Evolutionary conservation across 1,140 invertebrate genomes (phyloP).

Genomic region (Drosophila leontia): DNA sequence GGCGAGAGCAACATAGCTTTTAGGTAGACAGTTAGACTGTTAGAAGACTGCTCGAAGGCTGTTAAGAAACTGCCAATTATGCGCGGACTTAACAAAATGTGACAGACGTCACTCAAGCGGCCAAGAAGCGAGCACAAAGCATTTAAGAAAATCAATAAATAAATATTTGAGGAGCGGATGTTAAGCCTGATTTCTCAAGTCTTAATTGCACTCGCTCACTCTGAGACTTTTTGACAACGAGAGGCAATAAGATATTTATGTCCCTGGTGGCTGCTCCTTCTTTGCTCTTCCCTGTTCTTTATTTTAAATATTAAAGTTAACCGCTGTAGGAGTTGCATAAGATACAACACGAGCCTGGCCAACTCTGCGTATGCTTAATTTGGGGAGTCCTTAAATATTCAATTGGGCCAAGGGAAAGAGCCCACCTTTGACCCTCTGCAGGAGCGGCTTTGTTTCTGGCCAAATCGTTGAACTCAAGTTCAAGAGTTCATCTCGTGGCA

Average conservation of each 20-base stretch:
- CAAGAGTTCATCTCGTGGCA: slow-evolving; percentile 70
- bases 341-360: slow-evolving; percentile 19
- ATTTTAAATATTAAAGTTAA: slow-evolving; percentile 64
- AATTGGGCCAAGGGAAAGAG: slow-evolving; percentile 17
- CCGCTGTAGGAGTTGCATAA: slow-evolving; percentile 48
- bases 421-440: slow-evolving; percentile 47
- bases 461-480: slow-evolving; percentile 77
- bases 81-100: slow-evolving; percentile 62
- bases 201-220: slow-evolving; percentile 38
- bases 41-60: neutral
- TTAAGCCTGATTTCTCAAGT: slow-evolving; percentile 36
- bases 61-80: slow-evolving; percentile 39
- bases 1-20: slow-evolving; percentile 24
- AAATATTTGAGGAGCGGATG: slow-evolving; percentile 62
- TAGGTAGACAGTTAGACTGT: neutral
- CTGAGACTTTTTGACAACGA: slow-evolving; percentile 16
- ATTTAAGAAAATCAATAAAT: slow-evolving; percentile 77
- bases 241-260: slow-evolving; percentile 69
- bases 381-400: slow-evolving; percentile 60
- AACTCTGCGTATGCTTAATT: slow-evolving; percentile 66
- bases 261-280: slow-evolving; percentile 4
- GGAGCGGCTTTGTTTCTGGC: slow-evolving; percentile 33
- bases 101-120: slow-evolving; percentile 70
- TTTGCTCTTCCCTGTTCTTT: neutral
- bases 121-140: slow-evolving; percentile 54